Base-by-base conservation (phyloP, 1,140 invertebrate genomes). In the Pissodes strobi region DNA sequence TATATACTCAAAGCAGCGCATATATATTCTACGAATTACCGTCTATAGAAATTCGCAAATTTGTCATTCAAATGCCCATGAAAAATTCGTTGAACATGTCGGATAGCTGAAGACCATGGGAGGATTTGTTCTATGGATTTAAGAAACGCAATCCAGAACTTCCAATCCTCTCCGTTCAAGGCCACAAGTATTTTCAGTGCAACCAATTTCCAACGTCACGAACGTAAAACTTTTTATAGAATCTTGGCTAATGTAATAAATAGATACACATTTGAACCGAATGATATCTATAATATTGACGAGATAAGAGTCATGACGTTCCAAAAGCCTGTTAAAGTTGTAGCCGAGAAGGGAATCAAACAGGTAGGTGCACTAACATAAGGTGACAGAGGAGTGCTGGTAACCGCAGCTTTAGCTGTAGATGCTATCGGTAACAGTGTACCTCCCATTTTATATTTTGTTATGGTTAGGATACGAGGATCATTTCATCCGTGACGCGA, bases 231-330 rank as follows among this genome's bases (percentile, higher is more conserved):
- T 34, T 34, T 34, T 34, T 34, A 8, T 8, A 8, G 30, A 34
- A 34, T 8, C 30, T n/a, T 34, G 30, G 30, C 6, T 34, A 34
- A 34, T 34, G 30, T 34, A 34, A 34, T 34, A n/a, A n/a, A 34
- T 34, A 6, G n/a, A 21, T 10, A 72, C 49, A 66, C n/a, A 18
- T 77, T 73, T 66, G 51, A 71, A 60, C 34, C 69, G 19, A 57
- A 71, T 48, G 48, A 73, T 61, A 80, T 83, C 17, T 82, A 70
- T 52, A 82, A 83, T 67, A 68, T 81, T 13, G 56, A 81, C 63
- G 77, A 83, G 63, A 82, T 76, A 3, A 77, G 76, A 1, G 64
- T 77, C 18, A 82, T 79, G 5, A 83, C 81, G 18, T 81, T 83
- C 1, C 80, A 79, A 64, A 75, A 70, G 51, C 74, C 74, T 25